Evolutionary conservation across 2,888 invertebrate species (phyloP), one percentile per base, ranked within the genome.

Genomic region (Chironomus tentans): DNA sequence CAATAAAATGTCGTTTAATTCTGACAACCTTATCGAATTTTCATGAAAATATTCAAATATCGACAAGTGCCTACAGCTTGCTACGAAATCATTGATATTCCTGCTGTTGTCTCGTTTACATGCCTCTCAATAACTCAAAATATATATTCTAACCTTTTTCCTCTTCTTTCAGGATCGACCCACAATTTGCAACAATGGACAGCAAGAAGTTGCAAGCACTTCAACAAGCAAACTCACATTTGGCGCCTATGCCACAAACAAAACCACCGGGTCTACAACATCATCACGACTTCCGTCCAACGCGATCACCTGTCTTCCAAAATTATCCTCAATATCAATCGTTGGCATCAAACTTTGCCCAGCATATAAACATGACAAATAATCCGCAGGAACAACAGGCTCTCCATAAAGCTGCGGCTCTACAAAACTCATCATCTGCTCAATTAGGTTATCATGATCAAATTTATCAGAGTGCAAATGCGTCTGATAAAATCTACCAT

Each of bases 101-200:
- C 28, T 38, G 74, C 65, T 65, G 73, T 62, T 15, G 68, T 47
- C 48, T 77, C 74, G 69, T 38, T 38, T 72, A 76, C 72, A 76
- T 73, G 62, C 18, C 18, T 22, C 12, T 6, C 21, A 21, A 24
- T 72, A 72, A 48, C 46, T 50, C 65, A 62, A 76, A 4, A 28
- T 76, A 12, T 24, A 70, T n/a, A 62, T 72, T 22, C 22, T 18
- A 72, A 68, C 28, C 73, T 75, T 78, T 78, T 77, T 4, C 28
- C 78, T 79, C 79, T 78, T 79, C 77, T 82, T 38, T 15, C 85
- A 91, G 91, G 91, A 87, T 91, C 85, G 91, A 91, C 82, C 90
- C 90, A 81, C 90, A 91, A 79, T 87, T 84, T 82, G 86, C 85
- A 80, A 85, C 85, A 82, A 90, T 90, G 90, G 90, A 91, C 83